A percentile compares a stretch with the other conserved stretches of the same genome.
These are phyloP conservation scores for Herpetotheres cachinnans DNA, from an alignment of 2,113 vertebrate species.

Conservation along the genomic window DNA sequence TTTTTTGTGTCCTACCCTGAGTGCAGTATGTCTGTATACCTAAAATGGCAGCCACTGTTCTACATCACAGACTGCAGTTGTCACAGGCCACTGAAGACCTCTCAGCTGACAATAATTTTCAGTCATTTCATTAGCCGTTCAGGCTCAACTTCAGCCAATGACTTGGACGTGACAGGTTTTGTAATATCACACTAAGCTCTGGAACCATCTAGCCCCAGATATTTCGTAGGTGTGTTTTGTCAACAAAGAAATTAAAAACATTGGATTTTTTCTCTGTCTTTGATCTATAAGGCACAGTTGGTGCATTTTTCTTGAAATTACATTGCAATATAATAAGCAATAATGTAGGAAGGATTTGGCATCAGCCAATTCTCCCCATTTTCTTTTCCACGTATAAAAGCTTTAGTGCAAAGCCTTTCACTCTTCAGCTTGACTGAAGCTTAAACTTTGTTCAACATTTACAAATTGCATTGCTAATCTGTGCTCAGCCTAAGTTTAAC, in stretches of 20 bases:
- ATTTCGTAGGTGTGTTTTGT: neutral
- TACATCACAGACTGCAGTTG: neutral
- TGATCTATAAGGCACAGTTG: neutral
- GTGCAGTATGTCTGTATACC: neutral
- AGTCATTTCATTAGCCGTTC: conserved; percentile 13
- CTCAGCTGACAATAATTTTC: neutral
- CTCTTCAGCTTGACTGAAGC: neutral
- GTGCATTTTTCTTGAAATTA: neutral
- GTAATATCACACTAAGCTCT: neutral
- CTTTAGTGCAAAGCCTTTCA: neutral
- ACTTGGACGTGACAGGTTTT: neutral
- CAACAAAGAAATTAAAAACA: neutral
- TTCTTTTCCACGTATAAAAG: neutral
- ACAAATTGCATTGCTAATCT: neutral
- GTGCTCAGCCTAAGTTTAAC: neutral
- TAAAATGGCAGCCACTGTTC: neutral
- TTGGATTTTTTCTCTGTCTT: neutral
- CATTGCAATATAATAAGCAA: neutral
- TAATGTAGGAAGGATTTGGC: neutral
- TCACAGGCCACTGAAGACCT: conserved; percentile 23
- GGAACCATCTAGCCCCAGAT: neutral
- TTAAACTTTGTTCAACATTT: neutral
- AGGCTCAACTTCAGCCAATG: conserved; percentile 22
- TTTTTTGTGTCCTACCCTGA: neutral
- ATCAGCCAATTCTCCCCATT: neutral